These are phyloP conservation scores for Watsonalla binaria DNA, from an alignment of 2,888 invertebrate genomes.

Conservation along the genomic window DNA sequence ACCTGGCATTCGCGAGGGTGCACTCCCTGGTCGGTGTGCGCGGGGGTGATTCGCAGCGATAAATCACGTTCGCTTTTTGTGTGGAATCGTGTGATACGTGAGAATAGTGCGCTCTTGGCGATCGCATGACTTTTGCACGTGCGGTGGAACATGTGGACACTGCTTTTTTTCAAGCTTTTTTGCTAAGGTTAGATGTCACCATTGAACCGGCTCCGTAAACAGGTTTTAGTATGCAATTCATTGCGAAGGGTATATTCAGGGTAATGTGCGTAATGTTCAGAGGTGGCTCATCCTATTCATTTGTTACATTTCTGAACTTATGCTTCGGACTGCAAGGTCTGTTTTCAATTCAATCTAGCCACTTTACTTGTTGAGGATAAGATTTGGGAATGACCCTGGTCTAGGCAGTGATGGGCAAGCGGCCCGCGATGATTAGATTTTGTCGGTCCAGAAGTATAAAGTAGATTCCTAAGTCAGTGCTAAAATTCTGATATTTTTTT, in stretches of 20 bases:
- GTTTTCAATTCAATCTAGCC: no score
- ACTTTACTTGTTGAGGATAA: no score
- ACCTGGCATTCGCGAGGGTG: constrained; percentile 14
- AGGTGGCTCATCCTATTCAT: no score
- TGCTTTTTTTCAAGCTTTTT: constrained; percentile 25
- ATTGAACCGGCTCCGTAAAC: constrained; percentile 13
- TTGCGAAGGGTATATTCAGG: neutral
- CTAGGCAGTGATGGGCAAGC: no score
- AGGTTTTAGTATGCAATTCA: neutral
- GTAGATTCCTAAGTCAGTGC: no score
- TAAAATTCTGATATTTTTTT: no score
- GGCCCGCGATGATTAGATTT: no score
- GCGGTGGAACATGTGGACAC: constrained; percentile 27
- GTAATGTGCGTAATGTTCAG: neutral
- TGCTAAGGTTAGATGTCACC: constrained; percentile 19
- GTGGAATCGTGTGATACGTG: constrained; percentile 41
- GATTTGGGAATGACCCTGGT: no score
- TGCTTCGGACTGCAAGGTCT: no score
- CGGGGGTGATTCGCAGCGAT: constrained; percentile 39
- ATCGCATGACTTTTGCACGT: constrained; percentile 45
- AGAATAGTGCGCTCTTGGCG: constrained; percentile 42
- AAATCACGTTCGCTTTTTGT: constrained; percentile 53
- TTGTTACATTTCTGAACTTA: no score
- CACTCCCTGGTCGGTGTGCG: constrained; percentile 22
- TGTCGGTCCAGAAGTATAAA: no score